Evolutionary conservation across 1,140 invertebrate genomes (phyloP).

Genomic region (Megalopta genalis): DNA sequence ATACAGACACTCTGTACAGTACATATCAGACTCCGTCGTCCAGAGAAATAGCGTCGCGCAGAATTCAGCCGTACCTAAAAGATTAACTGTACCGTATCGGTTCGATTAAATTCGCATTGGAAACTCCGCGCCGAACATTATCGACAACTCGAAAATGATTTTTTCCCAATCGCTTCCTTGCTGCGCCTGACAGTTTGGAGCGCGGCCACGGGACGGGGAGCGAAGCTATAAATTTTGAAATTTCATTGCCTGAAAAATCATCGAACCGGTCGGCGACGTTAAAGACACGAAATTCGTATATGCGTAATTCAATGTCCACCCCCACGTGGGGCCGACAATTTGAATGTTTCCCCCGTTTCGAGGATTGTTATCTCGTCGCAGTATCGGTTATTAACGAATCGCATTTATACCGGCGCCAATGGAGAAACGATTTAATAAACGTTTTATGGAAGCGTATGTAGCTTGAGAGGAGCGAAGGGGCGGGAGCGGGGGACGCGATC

Average conservation of each 20-base stretch:
- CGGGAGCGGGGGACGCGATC: not conserved
- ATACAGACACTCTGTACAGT: too few species aligned
- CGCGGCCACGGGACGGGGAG: not conserved
- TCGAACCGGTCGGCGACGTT: too few species aligned
- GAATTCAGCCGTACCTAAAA: too few species aligned
- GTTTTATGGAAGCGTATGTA: conserved; percentile 16
- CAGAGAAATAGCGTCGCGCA: too few species aligned
- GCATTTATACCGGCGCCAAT: not conserved
- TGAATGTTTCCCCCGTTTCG: conserved; percentile 17
- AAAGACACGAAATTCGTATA: conserved; percentile 8
- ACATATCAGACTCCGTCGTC: too few species aligned
- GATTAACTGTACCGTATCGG: too few species aligned
- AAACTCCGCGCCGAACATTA: too few species aligned
- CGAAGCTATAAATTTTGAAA: conserved; percentile 31
- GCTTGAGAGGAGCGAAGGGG: not conserved
- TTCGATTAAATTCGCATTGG: too few species aligned
- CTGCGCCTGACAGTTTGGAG: not conserved
- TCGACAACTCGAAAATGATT: not conserved
- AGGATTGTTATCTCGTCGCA: not conserved
- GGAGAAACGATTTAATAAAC: conserved; percentile 27
- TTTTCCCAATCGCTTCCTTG: not conserved
- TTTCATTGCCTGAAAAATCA: not conserved
- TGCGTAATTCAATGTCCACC: conserved; percentile 19
- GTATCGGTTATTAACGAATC: conserved; percentile 31
- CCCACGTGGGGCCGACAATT: not conserved